These are phyloP conservation scores for Gortyna flavago DNA, from an alignment of 2,888 invertebrate species.

Conservation along the genomic window DNA sequence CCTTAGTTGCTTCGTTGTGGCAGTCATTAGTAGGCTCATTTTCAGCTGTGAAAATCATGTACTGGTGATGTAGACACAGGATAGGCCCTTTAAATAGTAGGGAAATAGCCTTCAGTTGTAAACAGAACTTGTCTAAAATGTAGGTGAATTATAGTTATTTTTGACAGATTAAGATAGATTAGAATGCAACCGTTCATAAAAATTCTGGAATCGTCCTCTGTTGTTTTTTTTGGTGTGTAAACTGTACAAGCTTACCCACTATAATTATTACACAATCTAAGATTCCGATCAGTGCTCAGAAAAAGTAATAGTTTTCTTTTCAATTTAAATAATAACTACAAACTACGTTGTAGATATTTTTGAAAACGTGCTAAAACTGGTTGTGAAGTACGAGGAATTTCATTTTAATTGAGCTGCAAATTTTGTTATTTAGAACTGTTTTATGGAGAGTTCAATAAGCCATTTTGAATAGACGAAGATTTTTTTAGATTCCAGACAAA, in stretches of 20 bases:
- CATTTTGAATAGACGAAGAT: constrained; percentile 20
- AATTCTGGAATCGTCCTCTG: neutral
- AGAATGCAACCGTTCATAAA: neutral
- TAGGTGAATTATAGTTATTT: neutral
- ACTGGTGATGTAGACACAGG: neutral
- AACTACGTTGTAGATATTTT: constrained; percentile 24
- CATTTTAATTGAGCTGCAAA: constrained; percentile 56
- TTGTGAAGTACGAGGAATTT: constrained; percentile 31
- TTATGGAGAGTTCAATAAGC: constrained; percentile 29
- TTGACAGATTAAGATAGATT: neutral
- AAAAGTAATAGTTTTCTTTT: neutral
- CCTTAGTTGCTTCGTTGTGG: neutral
- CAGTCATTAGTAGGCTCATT: neutral
- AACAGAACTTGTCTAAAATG: neutral
- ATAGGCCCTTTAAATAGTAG: neutral
- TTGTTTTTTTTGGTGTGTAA: neutral
- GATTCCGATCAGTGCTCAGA: neutral
- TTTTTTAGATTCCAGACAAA: constrained; percentile 35
- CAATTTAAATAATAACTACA: constrained; percentile 3
- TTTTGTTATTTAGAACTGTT: constrained; percentile 34
- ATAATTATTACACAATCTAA: too few species aligned
- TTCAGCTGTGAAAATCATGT: neutral
- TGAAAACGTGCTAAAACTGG: constrained; percentile 23
- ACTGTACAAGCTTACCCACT: neutral
- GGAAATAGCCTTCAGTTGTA: too few species aligned